Evolutionary conservation across 2,797 vertebrate species (phyloP), one percentile per base, ranked within the genome.

Genomic region (Pogonophryne albipinna): DNA sequence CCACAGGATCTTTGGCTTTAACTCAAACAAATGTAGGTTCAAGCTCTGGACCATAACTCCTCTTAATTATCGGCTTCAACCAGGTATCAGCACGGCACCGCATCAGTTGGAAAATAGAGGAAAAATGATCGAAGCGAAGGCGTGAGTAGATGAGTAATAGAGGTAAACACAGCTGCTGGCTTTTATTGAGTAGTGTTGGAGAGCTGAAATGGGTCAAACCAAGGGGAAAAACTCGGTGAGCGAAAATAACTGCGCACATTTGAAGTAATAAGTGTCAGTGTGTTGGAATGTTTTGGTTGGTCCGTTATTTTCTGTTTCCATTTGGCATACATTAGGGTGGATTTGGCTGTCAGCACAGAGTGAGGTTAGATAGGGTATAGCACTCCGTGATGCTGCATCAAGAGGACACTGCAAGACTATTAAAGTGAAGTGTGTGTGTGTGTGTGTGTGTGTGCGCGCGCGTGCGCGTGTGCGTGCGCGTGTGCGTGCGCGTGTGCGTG

Each of bases 81-180:
- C 84, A 83, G 86, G 85, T 89, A 87, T 77, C 71, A 69, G 60
- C 79, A 58, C 44, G 17, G 74, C 73, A 69, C 44, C 27, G 74
- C 78, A 68, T 82, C 60, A n/a, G 69, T 66, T 74, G 46, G 80
- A 84, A 87, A 83, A 61, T 14, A 77, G 66, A 74, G 79, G 70
- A 79, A 79, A 70, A 85, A 85, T 57, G 79, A 86, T 87, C 59
- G 42, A 86, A 67, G 76, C 61, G 77, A 91, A 87, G 82, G 87
- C 66, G 80, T 84, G 83, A 86, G 80, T 84, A 80, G 81, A 88
- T 90, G 87, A 90, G 85, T 91, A 91, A 86, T 90, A 72, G 89
- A 90, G 80, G 91, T 94, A 93, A 95, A 93, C 91, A 92, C 93
- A 93, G 93, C 90, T 93, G 92, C 83, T 87, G 86, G 85, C 72